Evolutionary conservation across 64 coral and sea anemone genomes (phyloP).

Genomic region (Exaiptasia diaphana): DNA sequence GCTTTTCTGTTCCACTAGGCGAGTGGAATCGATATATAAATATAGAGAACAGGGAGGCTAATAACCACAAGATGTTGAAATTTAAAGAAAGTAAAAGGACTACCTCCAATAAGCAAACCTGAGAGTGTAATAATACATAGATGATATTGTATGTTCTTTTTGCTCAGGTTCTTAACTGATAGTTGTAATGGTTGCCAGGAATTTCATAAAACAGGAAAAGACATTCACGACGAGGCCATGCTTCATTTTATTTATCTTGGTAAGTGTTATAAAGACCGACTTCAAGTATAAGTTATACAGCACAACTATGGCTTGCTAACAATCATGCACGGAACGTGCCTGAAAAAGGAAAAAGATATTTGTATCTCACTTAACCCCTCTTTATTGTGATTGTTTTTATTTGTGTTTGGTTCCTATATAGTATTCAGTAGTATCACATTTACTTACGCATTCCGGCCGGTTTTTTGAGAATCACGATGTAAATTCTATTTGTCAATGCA

Average conservation of each 20-base stretch:
- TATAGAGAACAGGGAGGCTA: too few relatives aligned
- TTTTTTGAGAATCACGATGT: too few relatives aligned
- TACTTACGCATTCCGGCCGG: too few relatives aligned
- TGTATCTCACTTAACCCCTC: not conserved
- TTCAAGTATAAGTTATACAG: not conserved
- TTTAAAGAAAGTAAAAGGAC: too few relatives aligned
- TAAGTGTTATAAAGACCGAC: not conserved
- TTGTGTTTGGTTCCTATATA: not conserved
- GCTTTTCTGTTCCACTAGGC: too few relatives aligned
- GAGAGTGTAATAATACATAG: too few relatives aligned
- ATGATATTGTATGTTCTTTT: too few relatives aligned
- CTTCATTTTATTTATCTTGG: constrained; percentile 83
- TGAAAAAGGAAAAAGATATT: not conserved
- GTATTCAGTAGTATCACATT: not conserved
- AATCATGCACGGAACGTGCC: not conserved
- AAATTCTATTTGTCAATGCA: too few relatives aligned
- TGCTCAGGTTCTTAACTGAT: constrained; percentile 55
- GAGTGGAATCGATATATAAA: too few relatives aligned
- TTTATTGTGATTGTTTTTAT: not conserved
- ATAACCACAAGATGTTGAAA: too few relatives aligned
- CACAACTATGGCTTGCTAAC: not conserved
- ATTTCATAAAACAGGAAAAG: constrained; percentile 69
- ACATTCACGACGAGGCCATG: constrained; percentile 77
- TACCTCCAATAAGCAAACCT: too few relatives aligned
- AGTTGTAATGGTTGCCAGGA: constrained; percentile 71